Base-by-base conservation (phyloP, 2,888 invertebrate species). In the Biston stratarius region DNA sequence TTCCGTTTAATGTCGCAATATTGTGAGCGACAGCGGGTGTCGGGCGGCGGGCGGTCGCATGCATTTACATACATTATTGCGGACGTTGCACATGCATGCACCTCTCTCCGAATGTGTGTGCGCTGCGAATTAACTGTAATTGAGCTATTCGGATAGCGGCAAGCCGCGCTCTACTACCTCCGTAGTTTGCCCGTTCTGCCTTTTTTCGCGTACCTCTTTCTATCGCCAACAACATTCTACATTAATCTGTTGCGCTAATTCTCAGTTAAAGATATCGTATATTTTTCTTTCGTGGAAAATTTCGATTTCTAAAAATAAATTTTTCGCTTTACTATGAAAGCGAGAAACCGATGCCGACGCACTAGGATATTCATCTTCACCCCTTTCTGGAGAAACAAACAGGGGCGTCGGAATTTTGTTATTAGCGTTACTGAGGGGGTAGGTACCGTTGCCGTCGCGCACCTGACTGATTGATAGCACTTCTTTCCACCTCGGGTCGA, bases 381-480 rank as follows among this genome's bases (percentile, higher is more conserved):
- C 92, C 92, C 89, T 90, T 88, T 88, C 87, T 85, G 81, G 82
- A 88, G 89, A 85, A 90, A 89, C 90, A 91, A 92, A 93, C 91
- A 90, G 88, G 88, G 88, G 88, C 86, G 89, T 87, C 82, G 94
- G 94, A 94, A 93, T 94, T 92, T 94, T 89, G 93, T 93, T 94
- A 94, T 93, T 94, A 92, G 90, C 90, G 90, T 90, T 90, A 89
- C 90, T 86, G 91, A 87, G 88, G 88, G 63, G 86, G 87, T 85
- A 86, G 86, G 84, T 86, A 81, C 86, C 84, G 84, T 81, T 86
- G 81, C 88, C 90, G 91, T 90, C 90, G 90, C 92, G 86, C 90
- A 92, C 93, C 92, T 92, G 91, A 91, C 93, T 92, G 94, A 94
- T 93, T 93, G 93, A 94, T 94, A 92, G 93, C 91, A 89, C 91